Conservation (phyloP, 2,113 vertebrate species). For the Rattus norvegicus region DNA sequence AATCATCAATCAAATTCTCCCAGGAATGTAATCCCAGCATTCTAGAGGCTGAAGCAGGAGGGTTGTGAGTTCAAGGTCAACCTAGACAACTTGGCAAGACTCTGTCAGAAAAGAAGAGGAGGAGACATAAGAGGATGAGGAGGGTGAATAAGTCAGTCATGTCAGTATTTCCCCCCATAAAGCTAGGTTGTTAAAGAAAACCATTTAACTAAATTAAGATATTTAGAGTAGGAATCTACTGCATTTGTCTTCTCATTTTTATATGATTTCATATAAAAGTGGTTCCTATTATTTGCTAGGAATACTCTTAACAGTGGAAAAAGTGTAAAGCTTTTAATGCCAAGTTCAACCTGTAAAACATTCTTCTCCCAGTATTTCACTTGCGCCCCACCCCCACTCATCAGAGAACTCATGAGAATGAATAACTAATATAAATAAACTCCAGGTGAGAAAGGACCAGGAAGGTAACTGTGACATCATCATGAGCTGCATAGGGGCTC, state of each 20-base stretch:
- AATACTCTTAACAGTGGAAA: background rate
- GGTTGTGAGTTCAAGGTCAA: background rate
- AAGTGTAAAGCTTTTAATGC: background rate
- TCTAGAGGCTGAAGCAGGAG: background rate
- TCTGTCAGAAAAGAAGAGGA: background rate
- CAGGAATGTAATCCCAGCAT: background rate
- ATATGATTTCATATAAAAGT: background rate
- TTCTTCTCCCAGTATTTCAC: background rate
- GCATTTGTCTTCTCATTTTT: conserved; percentile 30
- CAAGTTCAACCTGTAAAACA: background rate
- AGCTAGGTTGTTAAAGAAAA: conserved; percentile 42
- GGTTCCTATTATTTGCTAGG: background rate
- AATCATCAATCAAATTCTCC: background rate
- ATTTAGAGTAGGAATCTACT: background rate
- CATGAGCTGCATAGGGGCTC: background rate
- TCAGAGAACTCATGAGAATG: background rate
- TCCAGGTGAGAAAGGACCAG: background rate
- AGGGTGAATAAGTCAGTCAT: background rate
- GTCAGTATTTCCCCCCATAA: background rate
- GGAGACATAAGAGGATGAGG: background rate
- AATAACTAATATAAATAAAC: conserved; percentile 35
- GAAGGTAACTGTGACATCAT: background rate
- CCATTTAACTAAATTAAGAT: conserved; percentile 11
- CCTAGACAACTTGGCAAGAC: background rate
- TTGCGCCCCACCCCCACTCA: conserved; percentile 5